Percentiles rank a stretch among this genome's conserved stretches.
Conservation (phyloP, 2,113 vertebrate genomes). For the Pampusana beccarii region DNA sequence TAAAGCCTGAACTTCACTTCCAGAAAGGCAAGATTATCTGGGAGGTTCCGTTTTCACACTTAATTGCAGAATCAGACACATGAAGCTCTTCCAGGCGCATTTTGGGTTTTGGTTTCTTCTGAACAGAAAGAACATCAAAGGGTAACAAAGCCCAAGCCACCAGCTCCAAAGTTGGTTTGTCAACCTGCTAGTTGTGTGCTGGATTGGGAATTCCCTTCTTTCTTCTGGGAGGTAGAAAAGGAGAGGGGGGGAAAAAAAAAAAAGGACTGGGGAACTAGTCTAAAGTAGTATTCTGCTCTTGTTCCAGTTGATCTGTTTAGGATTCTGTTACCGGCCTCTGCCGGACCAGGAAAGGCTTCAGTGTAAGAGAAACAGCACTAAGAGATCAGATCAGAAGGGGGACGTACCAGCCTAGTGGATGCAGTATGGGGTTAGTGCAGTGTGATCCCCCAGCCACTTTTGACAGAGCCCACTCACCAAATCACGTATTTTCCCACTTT, state of each 20-base stretch:
- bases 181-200: not conserved
- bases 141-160: not conserved
- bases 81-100: not conserved
- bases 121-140: not conserved
- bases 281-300: not conserved
- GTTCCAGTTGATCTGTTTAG: not conserved
- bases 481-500: not conserved
- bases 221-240: not conserved
- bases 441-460: not conserved
- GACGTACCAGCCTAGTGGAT: not conserved
- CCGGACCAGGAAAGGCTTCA: not conserved
- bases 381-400: not conserved
- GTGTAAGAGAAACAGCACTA: not conserved
- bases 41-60: not conserved
- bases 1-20: not conserved
- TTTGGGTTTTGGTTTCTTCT: not conserved
- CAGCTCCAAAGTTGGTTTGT: not conserved
- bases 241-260: not conserved
- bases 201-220: not conserved
- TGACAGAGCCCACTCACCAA: not conserved
- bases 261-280: not conserved
- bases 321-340: not conserved
- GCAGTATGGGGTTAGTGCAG: not conserved
- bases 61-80: constrained; percentile 3
- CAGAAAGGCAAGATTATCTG: constrained; percentile 30